A percentile compares a stretch with the other conserved stretches of the same genome.
Conservation (phyloP, 23 tunicate genomes). For the Ciona savignyi region DNA sequence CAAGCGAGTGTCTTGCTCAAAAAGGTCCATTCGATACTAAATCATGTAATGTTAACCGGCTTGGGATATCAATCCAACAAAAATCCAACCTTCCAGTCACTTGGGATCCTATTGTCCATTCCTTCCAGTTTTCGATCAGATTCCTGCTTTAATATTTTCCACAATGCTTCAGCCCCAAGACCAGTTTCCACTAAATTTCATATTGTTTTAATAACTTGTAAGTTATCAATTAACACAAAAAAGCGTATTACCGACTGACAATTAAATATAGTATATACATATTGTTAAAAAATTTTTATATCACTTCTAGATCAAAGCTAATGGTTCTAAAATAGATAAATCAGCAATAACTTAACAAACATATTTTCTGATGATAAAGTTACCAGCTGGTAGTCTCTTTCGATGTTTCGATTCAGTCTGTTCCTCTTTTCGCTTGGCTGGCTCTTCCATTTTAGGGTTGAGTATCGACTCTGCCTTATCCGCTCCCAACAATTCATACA, state of each 20-base stretch:
- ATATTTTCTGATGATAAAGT: not conserved
- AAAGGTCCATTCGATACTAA: not conserved
- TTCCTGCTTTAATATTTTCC: constrained; percentile 61
- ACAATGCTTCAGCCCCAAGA: constrained; percentile 76
- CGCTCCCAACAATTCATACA: constrained; percentile 55
- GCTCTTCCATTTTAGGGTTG: constrained; percentile 84
- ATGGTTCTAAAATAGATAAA: too few relatives aligned
- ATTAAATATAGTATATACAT: too few relatives aligned
- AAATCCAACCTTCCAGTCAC: constrained; percentile 56
- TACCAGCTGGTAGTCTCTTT: constrained; percentile 42
- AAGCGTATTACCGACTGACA: too few relatives aligned
- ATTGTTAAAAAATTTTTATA: too few relatives aligned
- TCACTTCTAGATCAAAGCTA: too few relatives aligned
- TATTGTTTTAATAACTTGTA: constrained; percentile 2
- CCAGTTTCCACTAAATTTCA: constrained; percentile 70
- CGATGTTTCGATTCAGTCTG: constrained; percentile 6
- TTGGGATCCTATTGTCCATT: constrained; percentile 62
- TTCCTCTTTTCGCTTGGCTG: constrained; percentile 19
- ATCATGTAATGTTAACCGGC: not conserved
- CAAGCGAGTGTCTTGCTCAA: too few relatives aligned
- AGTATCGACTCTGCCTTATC: constrained; percentile 86
- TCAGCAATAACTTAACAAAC: too few relatives aligned
- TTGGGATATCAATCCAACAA: not conserved
- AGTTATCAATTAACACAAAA: not conserved
- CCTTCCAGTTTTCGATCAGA: constrained; percentile 40